Conservation (phyloP, 2,888 invertebrate genomes). For the Caenorhabditis becei region DNA sequence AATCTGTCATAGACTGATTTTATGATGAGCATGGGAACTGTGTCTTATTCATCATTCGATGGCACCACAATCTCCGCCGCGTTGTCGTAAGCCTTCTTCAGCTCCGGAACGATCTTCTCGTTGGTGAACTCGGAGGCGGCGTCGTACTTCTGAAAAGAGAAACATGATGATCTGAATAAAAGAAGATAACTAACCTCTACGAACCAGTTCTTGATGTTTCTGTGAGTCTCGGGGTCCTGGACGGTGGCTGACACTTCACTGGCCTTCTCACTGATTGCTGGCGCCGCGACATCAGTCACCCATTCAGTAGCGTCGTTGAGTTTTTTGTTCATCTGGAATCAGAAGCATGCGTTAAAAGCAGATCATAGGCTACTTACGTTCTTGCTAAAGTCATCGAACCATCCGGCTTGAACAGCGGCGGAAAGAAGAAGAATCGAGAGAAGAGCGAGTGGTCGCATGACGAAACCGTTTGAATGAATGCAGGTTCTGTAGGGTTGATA, state of each 20-base stretch:
- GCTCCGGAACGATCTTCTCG: background rate
- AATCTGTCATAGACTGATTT: too few relatives aligned
- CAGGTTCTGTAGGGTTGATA: background rate
- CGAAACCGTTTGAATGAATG: background rate
- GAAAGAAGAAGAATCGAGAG: background rate
- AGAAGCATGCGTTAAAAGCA: too few relatives aligned
- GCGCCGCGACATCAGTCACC: background rate
- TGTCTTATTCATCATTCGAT: background rate
- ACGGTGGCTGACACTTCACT: background rate
- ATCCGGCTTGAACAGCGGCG: background rate
- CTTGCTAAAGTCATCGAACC: background rate
- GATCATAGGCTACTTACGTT: background rate
- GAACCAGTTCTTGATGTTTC: constrained; percentile 3
- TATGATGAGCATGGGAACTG: too few relatives aligned
- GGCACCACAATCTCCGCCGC: background rate
- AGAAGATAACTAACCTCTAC: too few relatives aligned
- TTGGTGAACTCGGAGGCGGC: background rate
- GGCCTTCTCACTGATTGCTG: background rate
- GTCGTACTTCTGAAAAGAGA: background rate
- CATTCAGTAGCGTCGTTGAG: background rate
- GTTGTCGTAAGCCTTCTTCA: background rate
- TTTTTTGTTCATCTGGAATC: background rate
- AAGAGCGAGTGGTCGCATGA: background rate
- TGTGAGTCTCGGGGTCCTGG: background rate
- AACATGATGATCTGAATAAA: too few relatives aligned